Base-by-base conservation (phyloP, 2,113 vertebrate species). In the Cyphomyrus plagiostoma region DNA sequence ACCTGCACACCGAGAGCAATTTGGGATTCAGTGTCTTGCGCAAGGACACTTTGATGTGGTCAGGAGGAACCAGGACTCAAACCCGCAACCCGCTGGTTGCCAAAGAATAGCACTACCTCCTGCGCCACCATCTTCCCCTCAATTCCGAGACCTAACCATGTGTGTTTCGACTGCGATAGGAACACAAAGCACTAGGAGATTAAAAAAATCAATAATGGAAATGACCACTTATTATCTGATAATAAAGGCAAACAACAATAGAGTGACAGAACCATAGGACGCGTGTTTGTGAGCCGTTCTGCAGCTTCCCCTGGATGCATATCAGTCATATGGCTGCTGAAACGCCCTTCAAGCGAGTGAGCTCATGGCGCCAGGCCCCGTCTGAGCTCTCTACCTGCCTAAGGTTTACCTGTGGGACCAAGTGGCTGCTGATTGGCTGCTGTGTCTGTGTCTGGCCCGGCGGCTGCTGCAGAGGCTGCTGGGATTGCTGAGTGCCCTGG, bases 351-450 rank as follows among this genome's bases (percentile, higher is more conserved):
- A 46, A 21, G 45, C 3, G 2, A 23, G 30, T 42, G 39, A 84
- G 42, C 39, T 48, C 19, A 84, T 17, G 48, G 7, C 1, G 0
- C 19, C 6, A 84, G 9, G 19, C 35, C 15, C 23, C 13, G 9
- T 50, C 26, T 26, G n/a, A n/a, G 21, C 48, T 30, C 48, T 23
- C 21, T 6, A 23, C n/a, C 48, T 13, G 26, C 85, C 49, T 56
- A 15, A 26, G 15, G 5, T n/a, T 82, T 94, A 98, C 98, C 97
- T 98, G 98, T 90, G 97, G 92, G 90, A 96, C 93, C 92, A 96
- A 93, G 1, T 97, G 93, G 90, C 94, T 93, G 88, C 95, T 89
- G 92, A 97, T 93, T 91, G 95, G 96, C 0, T 95, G 95, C 92
- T 97, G 97, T 15, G 95, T 93, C 26, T 95, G 48, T 6, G 84